Evolutionary conservation across 2,888 invertebrate genomes (phyloP).

Genomic region (Chymomyza caudatula): DNA sequence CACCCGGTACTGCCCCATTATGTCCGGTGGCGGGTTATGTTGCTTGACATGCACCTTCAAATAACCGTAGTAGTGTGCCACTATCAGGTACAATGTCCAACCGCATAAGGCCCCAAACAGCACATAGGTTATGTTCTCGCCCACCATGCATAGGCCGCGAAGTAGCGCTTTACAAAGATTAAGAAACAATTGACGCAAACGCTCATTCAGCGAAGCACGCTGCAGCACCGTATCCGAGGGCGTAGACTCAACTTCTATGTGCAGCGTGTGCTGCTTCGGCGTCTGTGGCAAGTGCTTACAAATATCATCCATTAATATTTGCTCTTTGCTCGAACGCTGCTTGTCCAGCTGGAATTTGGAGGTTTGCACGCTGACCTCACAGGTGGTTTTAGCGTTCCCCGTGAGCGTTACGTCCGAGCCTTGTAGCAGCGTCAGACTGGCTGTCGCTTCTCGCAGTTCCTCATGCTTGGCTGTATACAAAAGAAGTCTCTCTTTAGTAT

Average conservation of each 20-base stretch:
- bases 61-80: neutral
- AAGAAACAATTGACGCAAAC: conserved; percentile 51
- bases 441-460: neutral
- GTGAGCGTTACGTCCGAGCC: conserved; percentile 36
- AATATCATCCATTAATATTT: neutral
- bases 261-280: conserved; percentile 51
- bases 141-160: conserved; percentile 53
- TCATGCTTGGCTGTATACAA: conserved; percentile 3
- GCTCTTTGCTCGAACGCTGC: neutral
- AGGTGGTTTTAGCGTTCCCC: conserved; percentile 27
- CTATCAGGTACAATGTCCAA: neutral
- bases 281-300: neutral
- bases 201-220: conserved; percentile 47
- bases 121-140: conserved; percentile 38
- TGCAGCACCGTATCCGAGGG: conserved; percentile 46
- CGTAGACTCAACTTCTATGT: conserved; percentile 60
- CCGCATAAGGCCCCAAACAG: neutral
- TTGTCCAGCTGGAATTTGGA: conserved; percentile 5
- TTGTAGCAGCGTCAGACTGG: no score
- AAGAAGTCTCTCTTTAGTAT: neutral
- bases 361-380: conserved; percentile 45
- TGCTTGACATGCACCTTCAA: neutral
- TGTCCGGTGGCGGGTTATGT: neutral
- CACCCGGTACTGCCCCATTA: neutral
- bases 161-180: conserved; percentile 41